Base-by-base conservation (phyloP, 2,113 vertebrate genomes). In the Albula goreensis region DNA sequence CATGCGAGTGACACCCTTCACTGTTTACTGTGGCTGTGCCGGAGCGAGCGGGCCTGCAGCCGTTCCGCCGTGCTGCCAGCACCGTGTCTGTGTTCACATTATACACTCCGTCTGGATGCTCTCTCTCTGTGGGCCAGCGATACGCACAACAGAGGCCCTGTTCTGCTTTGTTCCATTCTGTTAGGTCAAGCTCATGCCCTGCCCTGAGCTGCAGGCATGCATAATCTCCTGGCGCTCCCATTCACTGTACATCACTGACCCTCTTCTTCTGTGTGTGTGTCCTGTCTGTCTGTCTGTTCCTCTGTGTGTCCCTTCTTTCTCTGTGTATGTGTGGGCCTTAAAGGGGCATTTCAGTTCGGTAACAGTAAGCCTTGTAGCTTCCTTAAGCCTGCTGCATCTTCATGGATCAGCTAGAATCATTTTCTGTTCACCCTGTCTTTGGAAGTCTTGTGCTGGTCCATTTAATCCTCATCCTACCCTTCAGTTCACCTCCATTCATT, bases 201-300 rank as follows among this genome's bases (percentile, higher is more conserved):
- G 3, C 60, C 60, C 60, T 8, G 60, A 2, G 60, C 60, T 66
- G 60, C 15, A 19, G 60, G 60, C 60, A 22, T 22, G 19, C 17
- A 3, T 22, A 19, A 19, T 66, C 22, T 74, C 70, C 9, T 31
- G 4, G 4, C 22, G 8, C 9, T 74, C 22, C 31, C 22, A 31
- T 10, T 31, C 22, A 31, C 70, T 12, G 12, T 56, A 12, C 12
- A 12, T 48, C 5, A 15, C 50, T 50, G 2, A 4, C 50, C 51
- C 0, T 50, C 48, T 81, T 19, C 51, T 49, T 51, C 49, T 60
- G 52, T 53, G 56, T 60, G 56, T 60, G 41, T 70, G n/a, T 12
- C 74, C 17, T 74, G 83, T 84, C 19, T 74, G 57, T 70, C 15
- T 10, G 82, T 83, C 50, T 83, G 81, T 83, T 11, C 57, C 22